These are phyloP conservation scores for Ennomos erosarius DNA, from an alignment of 2,888 invertebrate genomes.

Conservation along the genomic window DNA sequence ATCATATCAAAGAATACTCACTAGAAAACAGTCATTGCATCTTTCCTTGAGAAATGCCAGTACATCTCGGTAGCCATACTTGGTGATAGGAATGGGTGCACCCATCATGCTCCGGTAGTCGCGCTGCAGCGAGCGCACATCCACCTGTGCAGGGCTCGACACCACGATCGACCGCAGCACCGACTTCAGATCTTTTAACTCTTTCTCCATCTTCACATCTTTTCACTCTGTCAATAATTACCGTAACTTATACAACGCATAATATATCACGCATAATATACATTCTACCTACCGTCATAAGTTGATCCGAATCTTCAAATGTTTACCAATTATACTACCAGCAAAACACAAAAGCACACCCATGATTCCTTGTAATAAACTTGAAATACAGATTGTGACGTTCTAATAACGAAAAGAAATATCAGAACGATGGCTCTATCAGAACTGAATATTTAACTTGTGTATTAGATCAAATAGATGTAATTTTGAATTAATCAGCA, in stretches of 20 bases:
- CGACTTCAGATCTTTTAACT: slow-evolving; percentile 62
- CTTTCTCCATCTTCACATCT: slow-evolving; percentile 58
- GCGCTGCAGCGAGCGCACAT: slow-evolving; percentile 59
- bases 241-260: too few species aligned
- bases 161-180: slow-evolving; percentile 72
- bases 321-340: not conserved
- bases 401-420: too few species aligned
- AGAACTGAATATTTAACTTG: too few species aligned
- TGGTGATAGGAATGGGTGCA: slow-evolving; percentile 53
- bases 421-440: too few species aligned
- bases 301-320: not conserved
- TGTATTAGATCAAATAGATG: too few species aligned
- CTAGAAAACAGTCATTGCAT: slow-evolving; percentile 70
- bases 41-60: slow-evolving; percentile 64
- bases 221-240: slow-evolving; percentile 8
- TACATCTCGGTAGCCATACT: slow-evolving; percentile 64
- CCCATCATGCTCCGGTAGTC: slow-evolving; percentile 73
- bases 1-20: slow-evolving; percentile 42
- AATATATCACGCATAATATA: too few species aligned
- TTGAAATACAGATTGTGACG: not conserved
- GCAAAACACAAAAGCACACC: too few species aligned
- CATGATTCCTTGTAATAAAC: not conserved
- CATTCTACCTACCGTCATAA: not conserved
- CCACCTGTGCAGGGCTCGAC: slow-evolving; percentile 68
- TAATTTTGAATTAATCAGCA: too few species aligned